Conservation (phyloP, 30 jellyfish, hydroid and myxozoan genomes). For the Turritopsis dohrnii region DNA sequence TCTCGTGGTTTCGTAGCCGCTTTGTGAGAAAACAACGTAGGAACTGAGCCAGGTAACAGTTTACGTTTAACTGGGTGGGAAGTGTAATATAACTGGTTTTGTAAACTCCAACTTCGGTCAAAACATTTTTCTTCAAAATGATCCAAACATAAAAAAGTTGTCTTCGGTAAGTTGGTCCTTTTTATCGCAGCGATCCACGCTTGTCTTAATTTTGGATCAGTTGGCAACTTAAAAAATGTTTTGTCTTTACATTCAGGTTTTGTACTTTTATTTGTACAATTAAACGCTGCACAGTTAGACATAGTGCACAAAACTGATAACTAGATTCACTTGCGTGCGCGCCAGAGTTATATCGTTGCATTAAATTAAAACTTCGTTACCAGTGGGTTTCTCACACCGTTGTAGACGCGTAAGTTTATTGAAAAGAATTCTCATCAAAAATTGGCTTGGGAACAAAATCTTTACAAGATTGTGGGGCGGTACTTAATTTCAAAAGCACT, state of each 20-base stretch:
- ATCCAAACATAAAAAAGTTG: background rate
- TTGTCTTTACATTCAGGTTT: background rate
- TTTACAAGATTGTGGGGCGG: background rate
- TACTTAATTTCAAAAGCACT: background rate
- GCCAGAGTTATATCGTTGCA: background rate
- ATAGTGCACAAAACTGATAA: background rate
- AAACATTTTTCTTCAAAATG: slow-evolving; percentile 4
- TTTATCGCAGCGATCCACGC: background rate
- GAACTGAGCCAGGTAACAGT: slow-evolving; percentile 8
- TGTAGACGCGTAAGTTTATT: background rate
- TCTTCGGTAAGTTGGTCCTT: slow-evolving; percentile 3
- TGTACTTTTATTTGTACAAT: slow-evolving; percentile 7
- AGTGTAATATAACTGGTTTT: background rate
- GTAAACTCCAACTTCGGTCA: background rate
- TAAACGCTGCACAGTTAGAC: slow-evolving; percentile 15
- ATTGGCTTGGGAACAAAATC: background rate
- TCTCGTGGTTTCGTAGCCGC: background rate
- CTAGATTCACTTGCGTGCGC: background rate
- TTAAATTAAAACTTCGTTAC: background rate
- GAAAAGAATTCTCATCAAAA: background rate
- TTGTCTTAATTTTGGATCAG: slow-evolving; percentile 2
- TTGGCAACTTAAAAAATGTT: background rate
- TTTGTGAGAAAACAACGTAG: slow-evolving; percentile 9
- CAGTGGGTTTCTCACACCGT: background rate
- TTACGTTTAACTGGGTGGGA: background rate